phyloP scores from a whole-genome alignment of 53 echinoderm and acorn worm species.

The Echinometra lucunter region DNA sequence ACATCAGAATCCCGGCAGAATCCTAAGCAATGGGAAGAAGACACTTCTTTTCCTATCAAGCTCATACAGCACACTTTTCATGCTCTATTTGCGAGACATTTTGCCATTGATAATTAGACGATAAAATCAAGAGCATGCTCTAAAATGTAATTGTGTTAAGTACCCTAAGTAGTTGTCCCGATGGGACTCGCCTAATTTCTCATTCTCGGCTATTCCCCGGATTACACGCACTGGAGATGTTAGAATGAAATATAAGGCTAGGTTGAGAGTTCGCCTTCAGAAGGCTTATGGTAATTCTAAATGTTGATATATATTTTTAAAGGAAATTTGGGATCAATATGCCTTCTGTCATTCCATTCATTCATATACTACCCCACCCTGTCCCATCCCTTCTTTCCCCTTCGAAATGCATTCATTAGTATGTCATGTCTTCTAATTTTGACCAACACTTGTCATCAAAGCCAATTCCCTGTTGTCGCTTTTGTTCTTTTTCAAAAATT shows the following conservation, averaged over 20 bases:
- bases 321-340: background rate
- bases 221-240: background rate
- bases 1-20: background rate
- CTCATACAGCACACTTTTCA: background rate
- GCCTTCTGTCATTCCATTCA: background rate
- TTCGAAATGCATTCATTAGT: background rate
- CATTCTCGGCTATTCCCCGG: background rate
- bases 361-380: background rate
- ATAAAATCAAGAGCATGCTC: constrained; percentile 35
- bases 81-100: constrained; percentile 18
- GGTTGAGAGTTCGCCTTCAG: background rate
- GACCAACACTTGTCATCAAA: background rate
- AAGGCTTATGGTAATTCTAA: background rate
- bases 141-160: constrained; percentile 39
- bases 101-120: background rate
- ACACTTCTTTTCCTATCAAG: background rate
- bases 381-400: too few relatives aligned
- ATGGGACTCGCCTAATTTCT: constrained; percentile 4
- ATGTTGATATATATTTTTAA: background rate
- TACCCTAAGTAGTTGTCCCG: constrained; percentile 28
- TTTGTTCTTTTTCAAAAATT: too few relatives aligned
- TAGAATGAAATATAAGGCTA: background rate
- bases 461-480: background rate
- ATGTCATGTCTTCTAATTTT: background rate
- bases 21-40: background rate